Base-by-base conservation (phyloP, 2,113 vertebrate species). In the Ceyx melanurus region DNA sequence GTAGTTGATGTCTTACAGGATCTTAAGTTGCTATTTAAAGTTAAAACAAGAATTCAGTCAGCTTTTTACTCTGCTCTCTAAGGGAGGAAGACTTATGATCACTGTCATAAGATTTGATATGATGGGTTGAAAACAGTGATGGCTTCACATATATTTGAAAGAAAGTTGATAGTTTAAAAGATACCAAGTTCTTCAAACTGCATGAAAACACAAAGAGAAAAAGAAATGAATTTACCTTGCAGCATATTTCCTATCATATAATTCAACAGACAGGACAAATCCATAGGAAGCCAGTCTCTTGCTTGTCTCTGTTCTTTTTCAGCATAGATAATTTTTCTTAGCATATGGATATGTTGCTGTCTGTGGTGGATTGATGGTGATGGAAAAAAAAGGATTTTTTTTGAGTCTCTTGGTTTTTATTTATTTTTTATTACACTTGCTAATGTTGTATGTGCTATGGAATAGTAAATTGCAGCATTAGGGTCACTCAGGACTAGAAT, bases 311-410 rank as follows among this genome's bases (percentile, higher is more conserved):
- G 8, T 45, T 64, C 23, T 77, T 31, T 90, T 53, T 62, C 25
- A 26, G 50, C 25, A 51, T 51, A 51, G 7, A 3, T 56, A 68
- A 26, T 56, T 61, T 19, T 66, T 43, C 26, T 80, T 80, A 64
- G 37, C 17, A 7, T 0, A 0, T 54, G 19, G 4, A 2, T 75
- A 6, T 82, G 20, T 58, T 71, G 35, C 53, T 67, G 21, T 67
- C 83, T 28, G 46, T 51, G 35, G 13, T 56, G 37, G 37, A 37
- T 37, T 37, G 37, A 37, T 37, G 37, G 37, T 37, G 37, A 37
- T 37, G 37, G 37, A 11, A 37, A 37, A 37, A 37, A 37, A 37
- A 37, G 37, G 37, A 37, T 37, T 37, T 37, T 37, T 37, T 37
- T 79, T 78, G 9, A 5, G 20, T 62, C 15, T 42, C 37, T 37